A percentile compares a stretch with the other conserved stretches of the same genome.
Conservation (phyloP, 2,113 vertebrate genomes). For the Cyanistes caeruleus region DNA sequence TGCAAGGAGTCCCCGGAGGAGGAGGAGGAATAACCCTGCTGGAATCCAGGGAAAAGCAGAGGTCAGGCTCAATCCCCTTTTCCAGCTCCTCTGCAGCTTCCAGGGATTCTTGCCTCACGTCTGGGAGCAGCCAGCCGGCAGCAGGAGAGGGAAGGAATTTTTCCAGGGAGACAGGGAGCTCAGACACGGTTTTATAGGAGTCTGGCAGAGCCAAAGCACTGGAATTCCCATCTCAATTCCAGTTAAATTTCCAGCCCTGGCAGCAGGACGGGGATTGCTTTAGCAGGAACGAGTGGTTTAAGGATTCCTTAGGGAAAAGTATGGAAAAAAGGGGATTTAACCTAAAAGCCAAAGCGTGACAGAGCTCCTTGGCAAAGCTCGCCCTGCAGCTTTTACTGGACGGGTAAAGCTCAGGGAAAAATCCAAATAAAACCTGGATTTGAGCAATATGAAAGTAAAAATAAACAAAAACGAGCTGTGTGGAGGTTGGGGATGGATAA, state of each 20-base stretch:
- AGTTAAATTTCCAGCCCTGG: neutral
- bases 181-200: neutral
- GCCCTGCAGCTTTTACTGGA: neutral
- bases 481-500: neutral
- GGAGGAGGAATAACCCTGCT: neutral
- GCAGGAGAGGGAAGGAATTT: neutral
- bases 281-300: neutral
- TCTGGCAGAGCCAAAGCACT: neutral
- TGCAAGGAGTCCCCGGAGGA: neutral
- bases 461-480: rapidly evolving
- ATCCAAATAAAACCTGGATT: neutral
- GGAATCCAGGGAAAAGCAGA: neutral
- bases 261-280: neutral
- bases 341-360: rapidly evolving
- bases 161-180: neutral
- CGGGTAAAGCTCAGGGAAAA: neutral
- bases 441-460: neutral
- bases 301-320: neutral
- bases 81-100: neutral
- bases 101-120: neutral
- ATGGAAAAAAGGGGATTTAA: neutral
- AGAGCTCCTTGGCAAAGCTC: neutral
- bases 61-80: neutral
- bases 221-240: neutral
- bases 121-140: neutral